Percentiles rank a stretch among this genome's conserved stretches.
Evolutionary conservation across 30 jellyfish, hydroid and myxozoan species (phyloP).

Genomic region (Hydractinia symbiolongicarpus): DNA sequence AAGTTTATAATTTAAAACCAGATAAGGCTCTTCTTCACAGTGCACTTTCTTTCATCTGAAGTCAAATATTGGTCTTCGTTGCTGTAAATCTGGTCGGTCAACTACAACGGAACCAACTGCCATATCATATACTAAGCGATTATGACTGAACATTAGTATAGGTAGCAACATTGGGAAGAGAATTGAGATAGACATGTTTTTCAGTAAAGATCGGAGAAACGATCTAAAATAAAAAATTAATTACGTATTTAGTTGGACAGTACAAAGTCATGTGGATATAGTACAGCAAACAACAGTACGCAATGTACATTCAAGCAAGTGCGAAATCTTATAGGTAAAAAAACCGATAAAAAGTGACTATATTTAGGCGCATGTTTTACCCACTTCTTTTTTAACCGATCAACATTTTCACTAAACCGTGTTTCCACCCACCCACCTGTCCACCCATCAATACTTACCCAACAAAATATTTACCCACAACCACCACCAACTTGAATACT

Average conservation of each 20-base stretch:
- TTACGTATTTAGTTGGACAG: not conserved
- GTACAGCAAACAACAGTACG: no score
- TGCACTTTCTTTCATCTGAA: not conserved
- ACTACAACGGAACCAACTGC: conserved; percentile 77
- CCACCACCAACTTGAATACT: no score
- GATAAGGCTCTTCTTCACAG: not conserved
- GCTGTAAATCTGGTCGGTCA: not conserved
- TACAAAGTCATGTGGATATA: no score
- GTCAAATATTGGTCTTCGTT: not conserved
- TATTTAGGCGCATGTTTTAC: no score
- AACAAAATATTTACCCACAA: no score
- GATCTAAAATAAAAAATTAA: conserved; percentile 44
- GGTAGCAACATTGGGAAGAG: conserved; percentile 82
- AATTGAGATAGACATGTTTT: conserved; percentile 60
- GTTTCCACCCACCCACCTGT: no score
- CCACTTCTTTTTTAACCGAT: no score
- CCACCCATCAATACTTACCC: no score
- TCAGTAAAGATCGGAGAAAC: conserved; percentile 60
- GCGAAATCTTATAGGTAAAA: no score
- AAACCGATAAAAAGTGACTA: no score
- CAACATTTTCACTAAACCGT: no score
- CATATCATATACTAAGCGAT: conserved; percentile 65
- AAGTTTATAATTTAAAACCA: not conserved
- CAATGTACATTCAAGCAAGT: no score
- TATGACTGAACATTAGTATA: conserved; percentile 45